Percentiles rank a stretch among this genome's conserved stretches.
phyloP scores from a whole-genome alignment of 2,113 vertebrate species.

The Myocastor coypus region DNA sequence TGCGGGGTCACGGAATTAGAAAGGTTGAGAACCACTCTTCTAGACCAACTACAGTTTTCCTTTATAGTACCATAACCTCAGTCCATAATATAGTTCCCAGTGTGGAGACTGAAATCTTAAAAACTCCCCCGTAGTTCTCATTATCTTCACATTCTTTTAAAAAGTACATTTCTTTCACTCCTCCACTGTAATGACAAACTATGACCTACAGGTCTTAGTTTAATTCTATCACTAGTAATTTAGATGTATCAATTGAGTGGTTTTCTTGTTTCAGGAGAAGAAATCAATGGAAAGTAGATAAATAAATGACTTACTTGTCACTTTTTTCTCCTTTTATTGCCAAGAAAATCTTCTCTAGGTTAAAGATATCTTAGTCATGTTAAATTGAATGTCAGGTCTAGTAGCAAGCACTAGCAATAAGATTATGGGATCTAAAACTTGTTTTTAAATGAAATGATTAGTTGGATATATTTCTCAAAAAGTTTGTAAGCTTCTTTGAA shows the following conservation, averaged over 20 bases:
- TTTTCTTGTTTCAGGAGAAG: neutral
- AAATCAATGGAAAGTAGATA: conserved; percentile 8
- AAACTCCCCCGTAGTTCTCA: neutral
- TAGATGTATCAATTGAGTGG: neutral
- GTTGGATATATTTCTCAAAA: neutral
- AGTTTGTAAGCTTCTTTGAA: conserved; percentile 29
- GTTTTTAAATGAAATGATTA: neutral
- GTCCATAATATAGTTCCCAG: neutral
- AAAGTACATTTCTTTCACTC: neutral
- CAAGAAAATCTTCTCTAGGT: conserved; percentile 20
- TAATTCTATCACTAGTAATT: neutral
- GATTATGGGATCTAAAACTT: neutral
- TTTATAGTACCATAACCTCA: neutral
- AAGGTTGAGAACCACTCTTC: too few species aligned
- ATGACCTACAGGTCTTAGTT: neutral
- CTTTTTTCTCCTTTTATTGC: neutral
- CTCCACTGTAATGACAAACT: neutral
- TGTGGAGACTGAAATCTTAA: neutral
- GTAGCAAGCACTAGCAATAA: conserved; percentile 12
- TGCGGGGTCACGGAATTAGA: too few species aligned
- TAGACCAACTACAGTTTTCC: neutral
- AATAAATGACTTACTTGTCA: neutral
- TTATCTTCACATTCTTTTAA: conserved; percentile 8
- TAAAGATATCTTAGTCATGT: neutral
- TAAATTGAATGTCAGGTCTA: neutral